These are phyloP conservation scores for Shinisaurus crocodilurus DNA, from an alignment of 2,113 vertebrate species.

Conservation along the genomic window DNA sequence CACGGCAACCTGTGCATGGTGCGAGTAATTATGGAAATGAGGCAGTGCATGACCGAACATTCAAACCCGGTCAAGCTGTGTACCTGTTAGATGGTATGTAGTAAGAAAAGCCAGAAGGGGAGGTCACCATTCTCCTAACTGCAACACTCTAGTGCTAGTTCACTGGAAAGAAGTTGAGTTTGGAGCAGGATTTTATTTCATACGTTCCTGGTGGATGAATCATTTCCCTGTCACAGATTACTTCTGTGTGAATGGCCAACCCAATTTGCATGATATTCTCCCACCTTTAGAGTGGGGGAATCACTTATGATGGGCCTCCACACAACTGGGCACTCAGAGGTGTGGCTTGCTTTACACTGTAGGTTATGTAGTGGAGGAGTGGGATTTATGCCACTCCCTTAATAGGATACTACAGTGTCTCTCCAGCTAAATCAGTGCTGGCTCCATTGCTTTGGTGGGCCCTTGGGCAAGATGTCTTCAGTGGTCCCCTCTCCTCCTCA, in stretches of 20 bases:
- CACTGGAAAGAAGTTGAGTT: neutral
- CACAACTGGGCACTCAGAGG: neutral
- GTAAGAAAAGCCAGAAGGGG: neutral
- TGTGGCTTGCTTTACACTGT: neutral
- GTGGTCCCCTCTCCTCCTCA: neutral
- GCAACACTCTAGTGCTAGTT: neutral
- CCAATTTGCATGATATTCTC: neutral
- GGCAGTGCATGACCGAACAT: neutral
- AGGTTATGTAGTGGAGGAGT: neutral
- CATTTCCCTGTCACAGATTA: neutral
- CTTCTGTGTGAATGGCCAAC: neutral
- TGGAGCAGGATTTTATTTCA: neutral
- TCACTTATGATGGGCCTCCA: neutral
- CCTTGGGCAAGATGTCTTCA: neutral
- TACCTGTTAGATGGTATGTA: too few relatives aligned
- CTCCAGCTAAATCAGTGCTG: neutral
- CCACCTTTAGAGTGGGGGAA: neutral
- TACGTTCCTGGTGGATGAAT: neutral
- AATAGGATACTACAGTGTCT: neutral
- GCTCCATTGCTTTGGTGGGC: neutral
- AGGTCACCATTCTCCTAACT: neutral
- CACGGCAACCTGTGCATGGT: too few relatives aligned
- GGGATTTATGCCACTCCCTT: neutral
- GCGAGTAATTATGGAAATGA: neutral
- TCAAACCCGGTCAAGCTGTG: too few relatives aligned